These are phyloP conservation scores for Nymphicus hollandicus DNA, from an alignment of 2,113 vertebrate genomes.

Conservation along the genomic window DNA sequence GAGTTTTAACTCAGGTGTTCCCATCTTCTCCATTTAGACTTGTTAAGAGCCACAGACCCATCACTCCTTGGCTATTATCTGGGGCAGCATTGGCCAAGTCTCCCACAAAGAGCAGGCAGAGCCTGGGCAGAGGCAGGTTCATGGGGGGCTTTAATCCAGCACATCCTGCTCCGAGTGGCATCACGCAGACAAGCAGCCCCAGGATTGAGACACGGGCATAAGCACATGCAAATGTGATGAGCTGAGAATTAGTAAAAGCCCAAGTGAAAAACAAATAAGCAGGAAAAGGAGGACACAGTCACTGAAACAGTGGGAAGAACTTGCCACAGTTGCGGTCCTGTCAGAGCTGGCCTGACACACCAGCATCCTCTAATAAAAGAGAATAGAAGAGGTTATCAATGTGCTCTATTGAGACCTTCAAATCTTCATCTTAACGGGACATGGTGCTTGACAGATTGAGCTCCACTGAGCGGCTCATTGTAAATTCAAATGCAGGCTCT, in stretches of 20 bases:
- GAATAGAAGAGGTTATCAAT: not conserved
- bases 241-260: not conserved
- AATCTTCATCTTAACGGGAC: conserved; percentile 27
- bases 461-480: conserved; percentile 20
- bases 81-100: not conserved
- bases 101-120: not conserved
- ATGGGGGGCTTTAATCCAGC: not conserved
- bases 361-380: not conserved
- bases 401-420: conserved; percentile 24
- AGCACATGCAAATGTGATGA: not conserved
- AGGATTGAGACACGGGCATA: accelerated
- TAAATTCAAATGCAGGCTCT: conserved; percentile 20
- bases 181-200: accelerated
- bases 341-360: not conserved
- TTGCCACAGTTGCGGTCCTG: not conserved
- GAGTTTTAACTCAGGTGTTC: not conserved
- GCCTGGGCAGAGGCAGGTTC: not conserved
- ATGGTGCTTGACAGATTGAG: conserved; percentile 36
- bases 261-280: not conserved
- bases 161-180: accelerated
- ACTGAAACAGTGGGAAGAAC: not conserved
- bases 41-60: not conserved
- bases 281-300: not conserved
- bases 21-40: not conserved
- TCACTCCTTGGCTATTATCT: accelerated